These are phyloP conservation scores for Callospermophilus lateralis DNA, from an alignment of 2,113 vertebrate genomes.

Conservation along the genomic window DNA sequence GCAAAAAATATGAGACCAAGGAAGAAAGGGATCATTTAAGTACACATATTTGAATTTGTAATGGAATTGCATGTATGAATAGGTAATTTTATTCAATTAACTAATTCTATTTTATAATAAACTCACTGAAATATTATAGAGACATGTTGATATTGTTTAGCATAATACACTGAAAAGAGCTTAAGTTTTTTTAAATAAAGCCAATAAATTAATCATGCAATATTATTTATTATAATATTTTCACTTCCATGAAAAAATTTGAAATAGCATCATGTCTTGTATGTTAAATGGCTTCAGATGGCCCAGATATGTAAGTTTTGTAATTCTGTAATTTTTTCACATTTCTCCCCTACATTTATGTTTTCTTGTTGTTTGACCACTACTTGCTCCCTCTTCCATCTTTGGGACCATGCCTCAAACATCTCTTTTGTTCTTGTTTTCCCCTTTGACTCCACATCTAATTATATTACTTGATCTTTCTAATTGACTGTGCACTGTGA, in stretches of 20 bases:
- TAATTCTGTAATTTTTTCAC: neutral
- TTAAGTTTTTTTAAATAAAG: conserved; percentile 16
- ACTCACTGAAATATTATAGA: conserved; percentile 21
- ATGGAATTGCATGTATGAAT: neutral
- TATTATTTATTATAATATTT: conserved; percentile 41
- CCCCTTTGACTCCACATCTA: neutral
- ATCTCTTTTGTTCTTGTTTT: neutral
- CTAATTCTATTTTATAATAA: conserved; percentile 10
- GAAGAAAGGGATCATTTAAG: neutral
- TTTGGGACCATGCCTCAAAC: neutral
- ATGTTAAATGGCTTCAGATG: neutral
- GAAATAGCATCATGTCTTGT: neutral
- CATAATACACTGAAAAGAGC: neutral
- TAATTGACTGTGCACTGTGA: neutral
- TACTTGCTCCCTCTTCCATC: neutral
- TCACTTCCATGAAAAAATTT: neutral
- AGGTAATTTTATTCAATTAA: conserved; percentile 40
- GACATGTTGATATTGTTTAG: neutral
- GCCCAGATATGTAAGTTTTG: neutral
- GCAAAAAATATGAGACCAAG: neutral
- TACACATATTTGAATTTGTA: neutral
- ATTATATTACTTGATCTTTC: neutral
- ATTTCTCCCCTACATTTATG: neutral
- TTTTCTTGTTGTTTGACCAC: neutral
- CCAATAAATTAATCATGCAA: neutral